Conservation (phyloP, 2,888 invertebrate genomes). For the Morpho deidamia region DNA sequence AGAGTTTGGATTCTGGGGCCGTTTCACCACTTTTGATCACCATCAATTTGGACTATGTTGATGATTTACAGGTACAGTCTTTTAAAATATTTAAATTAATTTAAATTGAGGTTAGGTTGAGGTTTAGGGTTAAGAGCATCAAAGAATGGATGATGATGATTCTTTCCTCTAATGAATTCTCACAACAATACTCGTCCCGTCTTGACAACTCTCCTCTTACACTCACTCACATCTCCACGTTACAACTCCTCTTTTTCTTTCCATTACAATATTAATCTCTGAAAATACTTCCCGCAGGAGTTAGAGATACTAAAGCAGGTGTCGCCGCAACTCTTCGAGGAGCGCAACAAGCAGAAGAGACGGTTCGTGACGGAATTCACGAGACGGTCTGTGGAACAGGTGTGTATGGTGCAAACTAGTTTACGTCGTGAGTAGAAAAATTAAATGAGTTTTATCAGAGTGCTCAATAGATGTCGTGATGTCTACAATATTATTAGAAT, state of each 20-base stretch:
- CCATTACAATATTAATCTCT: background rate
- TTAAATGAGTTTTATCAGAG: no score
- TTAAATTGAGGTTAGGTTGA: background rate
- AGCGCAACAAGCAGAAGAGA: slow-evolving; percentile 50
- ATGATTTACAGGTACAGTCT: slow-evolving; percentile 74
- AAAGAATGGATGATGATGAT: no score
- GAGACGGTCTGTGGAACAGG: slow-evolving; percentile 81
- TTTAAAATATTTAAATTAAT: background rate
- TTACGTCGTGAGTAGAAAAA: no score
- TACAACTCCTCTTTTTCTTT: background rate
- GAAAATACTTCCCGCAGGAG: slow-evolving; percentile 43
- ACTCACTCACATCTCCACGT: no score
- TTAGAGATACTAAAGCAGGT: slow-evolving; percentile 57
- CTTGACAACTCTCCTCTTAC: no score
- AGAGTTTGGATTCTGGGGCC: slow-evolving; percentile 76
- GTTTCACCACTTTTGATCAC: slow-evolving; percentile 80
- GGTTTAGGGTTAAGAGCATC: no score
- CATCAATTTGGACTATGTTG: slow-evolving; percentile 76
- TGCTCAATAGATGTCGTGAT: no score
- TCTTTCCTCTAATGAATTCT: background rate
- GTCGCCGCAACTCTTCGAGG: slow-evolving; percentile 59
- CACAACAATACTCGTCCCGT: no score
- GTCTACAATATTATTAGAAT: no score
- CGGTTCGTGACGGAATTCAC: slow-evolving; percentile 78
- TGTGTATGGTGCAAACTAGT: slow-evolving; percentile 23